Conservation (phyloP, 2,113 vertebrate genomes). For the Dicaeum eximium region DNA sequence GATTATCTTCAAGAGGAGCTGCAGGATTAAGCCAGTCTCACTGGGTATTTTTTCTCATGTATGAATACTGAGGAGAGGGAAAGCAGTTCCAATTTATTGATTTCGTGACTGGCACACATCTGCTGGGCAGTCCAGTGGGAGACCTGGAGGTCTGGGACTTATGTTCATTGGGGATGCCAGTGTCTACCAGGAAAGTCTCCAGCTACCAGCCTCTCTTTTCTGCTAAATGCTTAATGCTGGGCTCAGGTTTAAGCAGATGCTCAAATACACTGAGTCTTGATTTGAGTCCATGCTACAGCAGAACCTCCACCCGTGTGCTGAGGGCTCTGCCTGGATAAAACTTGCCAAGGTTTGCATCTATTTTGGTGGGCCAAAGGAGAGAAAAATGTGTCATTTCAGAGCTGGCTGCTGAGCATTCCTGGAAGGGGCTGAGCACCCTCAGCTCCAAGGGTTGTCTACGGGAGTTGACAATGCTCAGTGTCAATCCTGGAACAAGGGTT, state of each 20-base stretch:
- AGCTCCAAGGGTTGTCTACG: neutral
- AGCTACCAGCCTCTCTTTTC: neutral
- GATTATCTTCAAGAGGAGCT: neutral
- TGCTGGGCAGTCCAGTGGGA: neutral
- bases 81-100: neutral
- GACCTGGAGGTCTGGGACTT: neutral
- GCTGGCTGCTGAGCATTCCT: neutral
- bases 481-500: constrained; percentile 10
- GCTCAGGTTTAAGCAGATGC: neutral
- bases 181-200: neutral
- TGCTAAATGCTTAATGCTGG: neutral
- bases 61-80: neutral
- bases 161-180: rapidly evolving
- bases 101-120: neutral
- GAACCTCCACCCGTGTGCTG: neutral
- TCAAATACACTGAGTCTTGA: neutral
- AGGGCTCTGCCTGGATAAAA: neutral
- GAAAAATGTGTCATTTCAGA: neutral
- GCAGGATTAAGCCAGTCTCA: neutral
- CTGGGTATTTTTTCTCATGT: neutral
- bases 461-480: neutral
- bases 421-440: constrained; percentile 17
- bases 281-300: neutral
- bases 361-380: constrained; percentile 11
- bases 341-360: neutral